phyloP scores from a whole-genome alignment of 2,113 vertebrate species.

The Zootoca vivipara region DNA sequence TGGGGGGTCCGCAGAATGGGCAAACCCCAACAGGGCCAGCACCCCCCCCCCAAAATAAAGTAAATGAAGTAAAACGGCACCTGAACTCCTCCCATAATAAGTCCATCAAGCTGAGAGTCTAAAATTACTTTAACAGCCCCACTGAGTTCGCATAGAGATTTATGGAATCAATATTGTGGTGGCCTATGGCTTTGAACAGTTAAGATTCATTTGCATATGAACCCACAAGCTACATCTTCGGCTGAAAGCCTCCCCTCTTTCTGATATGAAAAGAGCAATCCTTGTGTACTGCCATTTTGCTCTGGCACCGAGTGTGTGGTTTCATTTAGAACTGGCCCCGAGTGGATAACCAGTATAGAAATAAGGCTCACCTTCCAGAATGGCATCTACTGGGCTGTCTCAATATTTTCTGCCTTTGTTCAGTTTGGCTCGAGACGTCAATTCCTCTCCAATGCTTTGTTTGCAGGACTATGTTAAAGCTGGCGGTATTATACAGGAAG shows the following conservation, averaged over 20 bases:
- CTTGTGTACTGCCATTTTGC: background rate
- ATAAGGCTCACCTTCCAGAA: background rate
- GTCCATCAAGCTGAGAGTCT: too few relatives aligned
- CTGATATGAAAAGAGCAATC: background rate
- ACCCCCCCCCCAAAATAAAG: too few relatives aligned
- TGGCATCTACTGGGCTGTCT: background rate
- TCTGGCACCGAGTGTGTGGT: background rate
- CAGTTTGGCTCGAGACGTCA: background rate
- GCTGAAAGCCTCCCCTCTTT: background rate
- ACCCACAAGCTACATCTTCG: background rate
- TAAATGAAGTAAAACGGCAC: too few relatives aligned
- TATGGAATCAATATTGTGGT: too few relatives aligned
- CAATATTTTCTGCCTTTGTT: background rate
- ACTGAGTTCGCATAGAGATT: too few relatives aligned
- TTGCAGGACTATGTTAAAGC: conserved; percentile 90
- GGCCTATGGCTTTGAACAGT: too few relatives aligned
- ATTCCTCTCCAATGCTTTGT: conserved; percentile 26
- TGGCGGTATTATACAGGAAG: conserved; percentile 92
- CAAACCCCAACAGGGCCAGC: too few relatives aligned
- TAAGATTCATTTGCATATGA: background rate
- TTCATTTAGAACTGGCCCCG: background rate
- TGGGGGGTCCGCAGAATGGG: too few relatives aligned
- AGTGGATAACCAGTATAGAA: background rate
- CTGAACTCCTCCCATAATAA: too few relatives aligned
- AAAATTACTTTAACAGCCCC: too few relatives aligned